A percentile compares a stretch with the other conserved stretches of the same genome.
Conservation (phyloP, 1,140 invertebrate species). For the Drosophila seguyi region DNA sequence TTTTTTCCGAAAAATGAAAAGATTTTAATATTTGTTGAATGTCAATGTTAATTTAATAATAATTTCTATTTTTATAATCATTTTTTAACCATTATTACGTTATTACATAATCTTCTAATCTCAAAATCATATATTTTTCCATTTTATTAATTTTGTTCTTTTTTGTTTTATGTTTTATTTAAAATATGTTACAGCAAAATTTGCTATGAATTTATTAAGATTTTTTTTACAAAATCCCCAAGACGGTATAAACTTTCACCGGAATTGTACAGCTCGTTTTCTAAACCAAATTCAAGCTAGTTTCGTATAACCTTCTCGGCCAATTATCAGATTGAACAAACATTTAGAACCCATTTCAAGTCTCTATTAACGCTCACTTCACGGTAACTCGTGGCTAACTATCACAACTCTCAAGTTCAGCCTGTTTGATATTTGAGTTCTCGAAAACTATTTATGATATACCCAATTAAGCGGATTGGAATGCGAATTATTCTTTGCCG, state of each 20-base stretch:
- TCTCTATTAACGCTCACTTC: slow-evolving; percentile 11
- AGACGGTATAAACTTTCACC: slow-evolving; percentile 1
- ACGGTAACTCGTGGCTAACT: background rate
- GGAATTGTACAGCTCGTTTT: too few species aligned
- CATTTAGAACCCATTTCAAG: slow-evolving; percentile 19
- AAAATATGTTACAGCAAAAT: too few species aligned
- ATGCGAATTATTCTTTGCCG: slow-evolving; percentile 41
- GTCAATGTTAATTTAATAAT: too few species aligned
- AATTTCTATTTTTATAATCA: too few species aligned
- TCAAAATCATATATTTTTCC: too few species aligned
- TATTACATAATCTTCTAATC: too few species aligned
- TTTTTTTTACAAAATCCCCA: background rate
- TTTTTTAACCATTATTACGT: too few species aligned
- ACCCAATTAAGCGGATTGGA: slow-evolving; percentile 36
- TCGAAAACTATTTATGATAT: slow-evolving; percentile 41
- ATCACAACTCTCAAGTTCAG: slow-evolving; percentile 5
- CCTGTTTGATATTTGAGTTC: slow-evolving; percentile 18
- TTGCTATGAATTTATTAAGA: background rate
- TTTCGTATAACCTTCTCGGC: background rate
- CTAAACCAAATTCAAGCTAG: background rate
- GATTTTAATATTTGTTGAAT: too few species aligned
- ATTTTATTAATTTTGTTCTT: too few species aligned
- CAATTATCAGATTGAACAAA: slow-evolving; percentile 6
- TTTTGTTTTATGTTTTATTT: too few species aligned
- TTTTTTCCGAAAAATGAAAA: background rate